phyloP scores from a whole-genome alignment of 2,888 invertebrate species.

The Tholera decimalis region DNA sequence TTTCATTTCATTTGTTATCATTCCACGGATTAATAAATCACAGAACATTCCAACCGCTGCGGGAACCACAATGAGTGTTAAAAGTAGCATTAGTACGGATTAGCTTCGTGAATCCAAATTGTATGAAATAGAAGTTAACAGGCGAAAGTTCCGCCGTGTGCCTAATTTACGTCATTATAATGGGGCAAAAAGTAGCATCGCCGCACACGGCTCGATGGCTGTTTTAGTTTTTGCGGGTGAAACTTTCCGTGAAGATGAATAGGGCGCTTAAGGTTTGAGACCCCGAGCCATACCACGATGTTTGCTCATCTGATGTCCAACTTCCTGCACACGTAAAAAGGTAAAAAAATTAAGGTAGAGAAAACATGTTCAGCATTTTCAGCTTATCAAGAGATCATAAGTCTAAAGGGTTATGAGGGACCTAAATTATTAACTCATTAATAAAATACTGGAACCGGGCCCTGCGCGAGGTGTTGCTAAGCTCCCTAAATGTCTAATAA shows the following conservation, averaged over 20 bases:
- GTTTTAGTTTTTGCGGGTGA: constrained; percentile 70
- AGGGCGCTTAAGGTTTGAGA: constrained; percentile 65
- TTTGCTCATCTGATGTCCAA: constrained; percentile 67
- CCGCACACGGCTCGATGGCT: constrained; percentile 66
- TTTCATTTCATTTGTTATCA: constrained; percentile 38
- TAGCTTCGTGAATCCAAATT: constrained; percentile 48
- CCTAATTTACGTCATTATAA: constrained; percentile 72
- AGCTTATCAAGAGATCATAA: constrained; percentile 30
- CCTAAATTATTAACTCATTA: constrained; percentile 50
- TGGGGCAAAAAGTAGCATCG: constrained; percentile 71
- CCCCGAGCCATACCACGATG: constrained; percentile 60
- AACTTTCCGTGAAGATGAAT: constrained; percentile 72
- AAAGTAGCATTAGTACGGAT: constrained; percentile 37
- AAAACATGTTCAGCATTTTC: constrained; percentile 38
- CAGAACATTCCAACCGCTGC: constrained; percentile 22
- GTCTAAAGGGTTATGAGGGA: constrained; percentile 29
- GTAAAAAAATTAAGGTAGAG: too few relatives aligned
- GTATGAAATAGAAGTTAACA: constrained; percentile 42
- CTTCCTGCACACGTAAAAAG: constrained; percentile 32
- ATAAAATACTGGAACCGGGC: constrained; percentile 54
- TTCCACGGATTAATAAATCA: constrained; percentile 33
- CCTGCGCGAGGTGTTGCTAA: constrained; percentile 59
- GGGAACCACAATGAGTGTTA: constrained; percentile 15
- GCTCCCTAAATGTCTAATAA: constrained; percentile 70
- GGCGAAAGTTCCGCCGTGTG: constrained; percentile 33